Percentiles rank a stretch among this genome's conserved stretches.
Evolutionary conservation across 2,888 invertebrate species (phyloP).

Genomic region (Geotrupes spiniger): DNA sequence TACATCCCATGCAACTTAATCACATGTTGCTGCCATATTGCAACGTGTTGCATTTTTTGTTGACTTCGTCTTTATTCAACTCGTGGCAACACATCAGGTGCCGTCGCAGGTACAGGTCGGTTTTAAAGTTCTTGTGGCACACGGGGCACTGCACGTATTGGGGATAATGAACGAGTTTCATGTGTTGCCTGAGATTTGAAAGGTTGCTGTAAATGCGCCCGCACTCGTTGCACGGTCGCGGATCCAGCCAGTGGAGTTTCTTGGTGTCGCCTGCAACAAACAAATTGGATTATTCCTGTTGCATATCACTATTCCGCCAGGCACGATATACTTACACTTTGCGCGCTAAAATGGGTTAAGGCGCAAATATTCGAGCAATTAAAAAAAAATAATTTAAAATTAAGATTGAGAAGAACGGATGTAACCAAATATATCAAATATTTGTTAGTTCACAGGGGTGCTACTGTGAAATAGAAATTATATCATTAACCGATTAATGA

Average conservation of each 20-base stretch:
- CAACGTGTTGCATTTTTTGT: constrained; percentile 3
- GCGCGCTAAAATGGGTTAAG: too few relatives aligned
- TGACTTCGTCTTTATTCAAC: constrained; percentile 15
- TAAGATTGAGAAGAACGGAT: too few relatives aligned
- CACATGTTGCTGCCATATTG: neutral
- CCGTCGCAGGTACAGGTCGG: constrained; percentile 60
- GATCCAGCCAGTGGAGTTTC: constrained; percentile 52
- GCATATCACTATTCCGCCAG: too few relatives aligned
- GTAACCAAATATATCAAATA: too few relatives aligned
- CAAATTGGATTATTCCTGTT: constrained; percentile 35
- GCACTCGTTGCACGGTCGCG: constrained; percentile 62
- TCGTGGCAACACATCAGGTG: constrained; percentile 60
- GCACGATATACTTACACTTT: too few relatives aligned
- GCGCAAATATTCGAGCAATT: too few relatives aligned
- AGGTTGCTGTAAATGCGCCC: constrained; percentile 64
- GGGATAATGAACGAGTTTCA: constrained; percentile 64
- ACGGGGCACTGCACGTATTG: constrained; percentile 60
- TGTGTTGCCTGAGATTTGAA: constrained; percentile 63
- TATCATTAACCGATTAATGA: too few relatives aligned
- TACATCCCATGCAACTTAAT: too few relatives aligned
- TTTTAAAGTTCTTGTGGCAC: constrained; percentile 63
- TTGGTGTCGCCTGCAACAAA: constrained; percentile 47
- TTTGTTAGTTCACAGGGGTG: too few relatives aligned
- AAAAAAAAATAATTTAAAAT: too few relatives aligned
- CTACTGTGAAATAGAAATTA: too few relatives aligned